Evolutionary conservation across 2,113 vertebrate genomes (phyloP).

Genomic region (Anser cygnoides): DNA sequence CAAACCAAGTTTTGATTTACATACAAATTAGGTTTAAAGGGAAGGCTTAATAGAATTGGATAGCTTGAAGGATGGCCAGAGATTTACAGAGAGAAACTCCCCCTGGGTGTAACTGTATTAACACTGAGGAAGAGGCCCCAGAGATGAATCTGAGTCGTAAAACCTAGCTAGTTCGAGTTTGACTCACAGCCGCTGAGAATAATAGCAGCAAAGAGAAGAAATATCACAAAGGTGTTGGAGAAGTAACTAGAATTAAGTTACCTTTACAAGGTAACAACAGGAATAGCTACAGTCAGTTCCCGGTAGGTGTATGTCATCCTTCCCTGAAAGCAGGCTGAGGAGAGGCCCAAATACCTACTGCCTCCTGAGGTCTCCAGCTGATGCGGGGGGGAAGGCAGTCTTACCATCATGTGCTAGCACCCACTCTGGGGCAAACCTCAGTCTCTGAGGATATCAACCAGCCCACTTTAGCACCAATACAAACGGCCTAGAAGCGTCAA

Average conservation of each 20-base stretch:
- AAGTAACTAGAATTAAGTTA: not conserved
- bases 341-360: not conserved
- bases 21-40: conserved; percentile 1
- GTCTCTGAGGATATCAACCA: not conserved
- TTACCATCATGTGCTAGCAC: not conserved
- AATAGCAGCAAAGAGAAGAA: not conserved
- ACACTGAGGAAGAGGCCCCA: not conserved
- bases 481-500: not conserved
- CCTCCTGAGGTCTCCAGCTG: not conserved
- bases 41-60: not conserved
- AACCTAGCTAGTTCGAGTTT: not conserved
- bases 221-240: not conserved
- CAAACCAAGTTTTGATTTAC: not conserved
- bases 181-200: not conserved
- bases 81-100: not conserved
- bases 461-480: not conserved
- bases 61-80: not conserved
- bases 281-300: not conserved
- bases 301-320: not conserved
- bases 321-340: not conserved
- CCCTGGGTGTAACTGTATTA: not conserved
- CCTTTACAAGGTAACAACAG: not conserved
- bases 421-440: not conserved
- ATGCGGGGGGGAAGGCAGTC: not conserved
- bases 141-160: not conserved